phyloP scores from a whole-genome alignment of 2,888 invertebrate genomes.

The Zygogramma bicolorata region DNA sequence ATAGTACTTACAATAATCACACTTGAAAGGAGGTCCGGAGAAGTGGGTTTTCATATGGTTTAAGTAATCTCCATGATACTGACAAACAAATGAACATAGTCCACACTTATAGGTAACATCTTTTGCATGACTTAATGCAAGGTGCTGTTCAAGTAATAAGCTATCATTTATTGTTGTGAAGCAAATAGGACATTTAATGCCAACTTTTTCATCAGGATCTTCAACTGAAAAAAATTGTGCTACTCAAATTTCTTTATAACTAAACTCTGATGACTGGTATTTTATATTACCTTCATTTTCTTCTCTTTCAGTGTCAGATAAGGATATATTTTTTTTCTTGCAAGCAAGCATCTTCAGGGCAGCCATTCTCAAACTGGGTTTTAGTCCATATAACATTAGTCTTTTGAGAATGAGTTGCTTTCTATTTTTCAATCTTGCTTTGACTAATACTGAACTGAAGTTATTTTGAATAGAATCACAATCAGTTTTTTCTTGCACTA shows the following conservation, averaged over 20 bases:
- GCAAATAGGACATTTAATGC: conserved; percentile 70
- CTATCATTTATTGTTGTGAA: conserved; percentile 69
- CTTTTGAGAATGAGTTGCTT: conserved; percentile 63
- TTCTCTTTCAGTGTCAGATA: conserved; percentile 57
- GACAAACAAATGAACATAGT: conserved; percentile 73
- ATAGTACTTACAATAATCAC: conserved; percentile 70
- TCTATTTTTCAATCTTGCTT: conserved; percentile 62
- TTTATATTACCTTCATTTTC: conserved; percentile 51
- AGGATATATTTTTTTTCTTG: conserved; percentile 62
- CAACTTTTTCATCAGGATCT: conserved; percentile 60
- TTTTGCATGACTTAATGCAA: conserved; percentile 70
- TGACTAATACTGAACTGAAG: conserved; percentile 60
- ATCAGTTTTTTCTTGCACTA: conserved; percentile 59
- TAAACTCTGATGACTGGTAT: background rate
- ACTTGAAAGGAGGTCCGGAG: conserved; percentile 74
- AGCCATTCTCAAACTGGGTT: conserved; percentile 65
- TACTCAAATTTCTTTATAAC: background rate
- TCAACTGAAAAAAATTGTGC: conserved; percentile 44
- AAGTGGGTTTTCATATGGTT: conserved; percentile 73
- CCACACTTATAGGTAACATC: conserved; percentile 73
- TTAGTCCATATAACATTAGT: conserved; percentile 63
- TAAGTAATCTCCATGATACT: conserved; percentile 74
- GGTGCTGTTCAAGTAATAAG: conserved; percentile 69
- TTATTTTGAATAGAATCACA: conserved; percentile 51
- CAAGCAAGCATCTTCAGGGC: conserved; percentile 64